phyloP scores from a whole-genome alignment of 2,888 invertebrate genomes.

The Clitarchus hookeri region DNA sequence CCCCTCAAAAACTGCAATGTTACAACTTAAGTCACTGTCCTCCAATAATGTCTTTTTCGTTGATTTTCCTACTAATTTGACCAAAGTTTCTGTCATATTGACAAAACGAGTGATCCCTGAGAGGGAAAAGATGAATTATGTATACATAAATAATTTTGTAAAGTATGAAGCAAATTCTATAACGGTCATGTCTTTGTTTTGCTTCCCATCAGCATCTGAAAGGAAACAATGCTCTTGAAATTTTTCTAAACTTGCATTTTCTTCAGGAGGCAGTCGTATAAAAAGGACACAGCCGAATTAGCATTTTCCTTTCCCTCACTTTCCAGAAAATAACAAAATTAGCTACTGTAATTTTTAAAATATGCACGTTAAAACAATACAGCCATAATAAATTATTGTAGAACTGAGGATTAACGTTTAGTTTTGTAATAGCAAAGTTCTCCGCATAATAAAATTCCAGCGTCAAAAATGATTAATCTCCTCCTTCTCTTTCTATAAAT shows the following conservation, averaged over 20 bases:
- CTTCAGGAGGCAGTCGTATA: background rate
- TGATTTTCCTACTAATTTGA: background rate
- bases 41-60: background rate
- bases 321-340: background rate
- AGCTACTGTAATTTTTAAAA: background rate
- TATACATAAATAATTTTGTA: background rate
- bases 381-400: background rate
- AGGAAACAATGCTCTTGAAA: background rate
- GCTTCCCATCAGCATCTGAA: background rate
- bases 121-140: background rate
- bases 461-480: background rate
- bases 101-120: background rate
- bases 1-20: too few relatives aligned
- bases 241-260: slow-evolving; percentile 4
- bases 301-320: background rate
- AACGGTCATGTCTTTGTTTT: background rate
- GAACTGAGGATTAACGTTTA: background rate
- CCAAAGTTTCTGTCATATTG: background rate
- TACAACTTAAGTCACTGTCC: too few relatives aligned
- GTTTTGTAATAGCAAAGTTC: background rate
- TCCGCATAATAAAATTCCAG: background rate
- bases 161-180: background rate
- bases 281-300: background rate
- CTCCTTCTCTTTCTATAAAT: background rate
- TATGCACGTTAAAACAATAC: background rate